These are phyloP conservation scores for Halocynthia aurantium DNA, from an alignment of 23 tunicate genomes.

Conservation along the genomic window DNA sequence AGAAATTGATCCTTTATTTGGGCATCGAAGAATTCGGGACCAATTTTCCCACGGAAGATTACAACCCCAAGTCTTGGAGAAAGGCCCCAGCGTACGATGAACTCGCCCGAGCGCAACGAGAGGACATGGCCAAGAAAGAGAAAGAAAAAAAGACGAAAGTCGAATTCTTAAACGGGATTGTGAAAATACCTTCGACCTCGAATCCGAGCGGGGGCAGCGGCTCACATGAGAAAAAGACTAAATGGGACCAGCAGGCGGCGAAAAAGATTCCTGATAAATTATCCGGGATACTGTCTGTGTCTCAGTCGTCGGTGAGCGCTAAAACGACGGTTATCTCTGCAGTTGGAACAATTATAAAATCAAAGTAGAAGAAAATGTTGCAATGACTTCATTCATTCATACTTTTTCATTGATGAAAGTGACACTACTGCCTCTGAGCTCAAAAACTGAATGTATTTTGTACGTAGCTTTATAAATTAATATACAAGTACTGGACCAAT, in stretches of 20 bases:
- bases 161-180: conserved; percentile 69
- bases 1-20: conserved; percentile 66
- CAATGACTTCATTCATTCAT: too few relatives aligned
- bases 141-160: conserved; percentile 81
- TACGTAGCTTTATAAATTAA: too few relatives aligned
- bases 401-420: too few relatives aligned
- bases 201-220: background rate
- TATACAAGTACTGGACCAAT: too few relatives aligned
- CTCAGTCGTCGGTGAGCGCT: background rate
- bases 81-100: conserved; percentile 72
- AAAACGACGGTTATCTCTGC: conserved; percentile 64
- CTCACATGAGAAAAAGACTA: conserved; percentile 50
- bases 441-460: too few relatives aligned
- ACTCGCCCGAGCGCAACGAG: conserved; percentile 83
- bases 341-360: conserved; percentile 41
- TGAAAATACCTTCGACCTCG: conserved; percentile 31
- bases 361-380: background rate
- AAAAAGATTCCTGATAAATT: conserved; percentile 6
- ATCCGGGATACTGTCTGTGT: background rate
- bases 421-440: too few relatives aligned
- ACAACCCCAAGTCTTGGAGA: conserved; percentile 76
- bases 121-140: conserved; percentile 71
- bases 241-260: conserved; percentile 61
- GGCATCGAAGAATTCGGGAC: conserved; percentile 94
- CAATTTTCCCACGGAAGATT: conserved; percentile 81